Evolutionary conservation across 2,113 vertebrate species (phyloP), one percentile per base, ranked within the genome.

Genomic region (Labeo catla): DNA sequence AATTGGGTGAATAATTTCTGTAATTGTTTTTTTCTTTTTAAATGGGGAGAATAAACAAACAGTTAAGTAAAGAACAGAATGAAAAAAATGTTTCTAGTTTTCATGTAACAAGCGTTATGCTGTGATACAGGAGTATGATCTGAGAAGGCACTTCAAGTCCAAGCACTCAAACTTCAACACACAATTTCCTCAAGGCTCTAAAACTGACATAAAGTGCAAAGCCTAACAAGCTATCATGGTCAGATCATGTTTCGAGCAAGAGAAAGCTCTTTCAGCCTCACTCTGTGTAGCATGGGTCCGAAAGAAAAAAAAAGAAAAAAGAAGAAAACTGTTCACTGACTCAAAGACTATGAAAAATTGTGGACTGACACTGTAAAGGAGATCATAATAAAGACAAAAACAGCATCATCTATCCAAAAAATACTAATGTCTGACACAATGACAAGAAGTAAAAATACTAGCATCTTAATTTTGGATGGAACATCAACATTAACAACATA

Each of bases 131-230:
- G 39, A 81, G 21, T 47, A 45, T 12, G 63, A 28, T 65, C 61
- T 65, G 13, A 81, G 39, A 65, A 81, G 13, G 15, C 57, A 80
- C 57, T 80, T 61, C 54, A 80, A 39, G 19, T 43, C 77, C 19
- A 65, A 80, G 13, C 78, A 47, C n/a, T n/a, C 12, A 63, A 63
- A 81, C 54, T 23, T 61, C 23, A 9, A 63, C 21, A 59, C 15
- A 23, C 78, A 81, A 28, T 81, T 47, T 81, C n/a, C 43, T 49
- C 12, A 12, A 65, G 12, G 13, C 59, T 65, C 57, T 10, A 21
- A 28, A 9, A 39, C 78, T 47, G n/a, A 49, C 78, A 81, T 81
- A 65, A 65, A 65, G 12, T 81, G 57, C 12, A 63, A 81, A 65
- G n/a, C 43, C n/a, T 81, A 63, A 49, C n/a, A 28, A 47, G 78